A percentile compares a stretch with the other conserved stretches of the same genome.
Evolutionary conservation across 1,140 invertebrate genomes (phyloP).

Genomic region (Drosophila nasuta): DNA sequence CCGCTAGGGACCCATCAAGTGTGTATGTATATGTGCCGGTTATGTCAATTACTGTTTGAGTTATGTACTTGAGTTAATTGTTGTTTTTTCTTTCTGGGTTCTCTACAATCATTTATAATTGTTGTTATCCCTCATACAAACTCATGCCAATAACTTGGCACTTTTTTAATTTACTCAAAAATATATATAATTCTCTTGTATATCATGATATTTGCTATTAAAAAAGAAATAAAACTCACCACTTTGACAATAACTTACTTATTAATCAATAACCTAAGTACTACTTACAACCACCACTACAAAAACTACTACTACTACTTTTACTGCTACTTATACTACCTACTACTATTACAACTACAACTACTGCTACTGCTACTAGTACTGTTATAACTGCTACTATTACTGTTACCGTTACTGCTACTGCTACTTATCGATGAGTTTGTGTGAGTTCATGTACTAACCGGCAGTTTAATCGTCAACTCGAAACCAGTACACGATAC

Average conservation of each 20-base stretch:
- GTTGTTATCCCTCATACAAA: slow-evolving; percentile 40
- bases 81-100: slow-evolving; percentile 4
- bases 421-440: slow-evolving; percentile 31
- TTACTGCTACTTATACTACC: slow-evolving; percentile 10
- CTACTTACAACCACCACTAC: slow-evolving; percentile 33
- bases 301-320: slow-evolving; percentile 23
- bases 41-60: slow-evolving; percentile 48
- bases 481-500: slow-evolving; percentile 87
- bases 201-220: slow-evolving; percentile 57
- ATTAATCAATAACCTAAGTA: slow-evolving; percentile 28
- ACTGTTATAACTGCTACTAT: slow-evolving; percentile 25
- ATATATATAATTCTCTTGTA: slow-evolving; percentile 34
- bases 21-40: slow-evolving; percentile 51
- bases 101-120: slow-evolving; percentile 26
- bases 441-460: slow-evolving; percentile 53
- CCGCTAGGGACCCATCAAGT: slow-evolving; percentile 25
- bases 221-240: slow-evolving; percentile 40
- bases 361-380: slow-evolving; percentile 19
- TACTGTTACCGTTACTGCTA: slow-evolving; percentile 27
- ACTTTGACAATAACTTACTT: slow-evolving; percentile 58
- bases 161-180: slow-evolving; percentile 20
- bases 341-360: slow-evolving; percentile 15
- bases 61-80: slow-evolving; percentile 30
- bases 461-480: slow-evolving; percentile 24
- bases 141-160: slow-evolving; percentile 37